Evolutionary conservation across 2,888 invertebrate genomes (phyloP).

Genomic region (Aelia acuminata): DNA sequence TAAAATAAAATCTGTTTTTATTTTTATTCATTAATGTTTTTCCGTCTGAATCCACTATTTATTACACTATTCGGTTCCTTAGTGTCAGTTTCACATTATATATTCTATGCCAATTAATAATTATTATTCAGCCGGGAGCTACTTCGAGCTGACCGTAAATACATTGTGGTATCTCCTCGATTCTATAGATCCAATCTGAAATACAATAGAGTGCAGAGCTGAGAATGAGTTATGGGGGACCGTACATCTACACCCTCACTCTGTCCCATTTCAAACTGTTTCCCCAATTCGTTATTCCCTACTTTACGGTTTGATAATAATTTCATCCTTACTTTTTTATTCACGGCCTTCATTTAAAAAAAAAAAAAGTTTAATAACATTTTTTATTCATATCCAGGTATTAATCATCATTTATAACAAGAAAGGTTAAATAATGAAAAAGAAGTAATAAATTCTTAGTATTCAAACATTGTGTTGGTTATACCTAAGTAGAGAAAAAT

Average conservation of each 20-base stretch:
- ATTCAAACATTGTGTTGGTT: no score
- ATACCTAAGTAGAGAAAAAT: no score
- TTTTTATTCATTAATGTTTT: no score
- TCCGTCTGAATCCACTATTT: no score
- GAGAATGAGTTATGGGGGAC: background rate
- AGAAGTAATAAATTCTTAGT: no score
- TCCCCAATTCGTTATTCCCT: background rate
- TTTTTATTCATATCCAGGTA: no score
- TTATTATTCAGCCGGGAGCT: background rate
- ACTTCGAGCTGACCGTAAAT: background rate
- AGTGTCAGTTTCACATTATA: no score
- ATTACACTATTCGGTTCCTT: no score
- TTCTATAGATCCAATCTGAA: background rate
- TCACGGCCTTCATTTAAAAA: background rate
- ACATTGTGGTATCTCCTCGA: background rate
- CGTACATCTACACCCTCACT: background rate
- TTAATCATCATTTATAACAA: no score
- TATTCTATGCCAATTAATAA: background rate
- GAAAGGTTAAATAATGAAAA: no score
- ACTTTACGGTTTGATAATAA: background rate
- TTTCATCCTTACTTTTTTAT: background rate
- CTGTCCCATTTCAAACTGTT: background rate
- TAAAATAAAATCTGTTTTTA: no score
- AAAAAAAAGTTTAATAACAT: no score
- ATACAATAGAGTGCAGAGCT: slow-evolving; percentile 9